Evolutionary conservation across 2,888 invertebrate species (phyloP), one percentile per base, ranked within the genome.

Genomic region (Sesia bembeciformis): DNA sequence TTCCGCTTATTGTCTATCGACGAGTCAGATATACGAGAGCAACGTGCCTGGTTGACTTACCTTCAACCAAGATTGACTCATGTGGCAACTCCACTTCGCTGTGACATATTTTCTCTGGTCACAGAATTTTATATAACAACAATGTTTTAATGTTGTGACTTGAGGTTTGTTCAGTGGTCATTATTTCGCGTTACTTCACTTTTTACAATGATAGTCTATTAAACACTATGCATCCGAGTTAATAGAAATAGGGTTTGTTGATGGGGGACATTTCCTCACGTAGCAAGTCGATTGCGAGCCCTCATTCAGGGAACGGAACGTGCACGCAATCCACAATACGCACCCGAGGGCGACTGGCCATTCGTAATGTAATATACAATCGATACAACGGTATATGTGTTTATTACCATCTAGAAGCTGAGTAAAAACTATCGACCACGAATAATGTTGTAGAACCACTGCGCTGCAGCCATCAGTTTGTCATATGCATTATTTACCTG

Each of bases 191-290:
- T n/a, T 40, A 40, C 39, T 3, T 4, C 4, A 40, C 5, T 54
- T 8, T 38, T 39, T 40, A 8, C 41, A 49, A 57, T 46, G 46
- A 46, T 5, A 23, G 23, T 23, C 7, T 23, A 46, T 46, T 46
- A 46, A 46, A 46, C 46, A 8, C 5, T 4, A 46, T 38, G 40
- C 52, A 43, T 50, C 42, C 39, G 40, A 70, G 76, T 70, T 70
- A 66, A 74, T 76, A 64, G 64, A 58, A 67, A 69, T 67, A 71
- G 67, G 64, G 64, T 65, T 68, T 59, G 62, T 61, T 60, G 60
- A 53, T 60, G 58, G 68, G 74, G 72, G 71, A 76, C 77, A 78
- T 78, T 72, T 69, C 67, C 66, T 78, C 81, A 81, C 81, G 81
- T 79, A 74, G 3, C 50, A 39, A 38, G 7, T 58, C 68, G 60